These are phyloP conservation scores for Triops cancriformis DNA, from an alignment of 1,140 invertebrate genomes.

Conservation along the genomic window DNA sequence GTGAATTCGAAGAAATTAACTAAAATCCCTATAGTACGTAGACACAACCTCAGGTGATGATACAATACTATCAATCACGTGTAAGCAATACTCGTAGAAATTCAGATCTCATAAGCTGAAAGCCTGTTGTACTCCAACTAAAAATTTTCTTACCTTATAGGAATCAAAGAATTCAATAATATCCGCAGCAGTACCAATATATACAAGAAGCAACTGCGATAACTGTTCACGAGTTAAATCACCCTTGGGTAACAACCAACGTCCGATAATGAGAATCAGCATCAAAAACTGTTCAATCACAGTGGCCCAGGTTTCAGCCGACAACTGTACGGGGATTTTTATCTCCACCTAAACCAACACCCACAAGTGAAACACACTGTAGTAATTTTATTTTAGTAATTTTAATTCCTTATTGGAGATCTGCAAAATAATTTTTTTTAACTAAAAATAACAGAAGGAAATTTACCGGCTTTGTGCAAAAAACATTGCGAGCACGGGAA, in stretches of 20 bases:
- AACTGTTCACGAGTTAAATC: conserved; percentile 81
- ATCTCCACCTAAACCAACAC: conserved; percentile 28
- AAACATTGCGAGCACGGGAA: no score
- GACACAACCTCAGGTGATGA: no score
- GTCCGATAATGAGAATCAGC: conserved; percentile 73
- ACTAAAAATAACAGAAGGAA: no score
- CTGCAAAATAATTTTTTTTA: no score
- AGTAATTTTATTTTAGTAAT: not conserved
- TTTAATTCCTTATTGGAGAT: no score
- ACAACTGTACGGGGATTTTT: conserved; percentile 32
- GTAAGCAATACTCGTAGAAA: not conserved
- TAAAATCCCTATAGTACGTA: no score
- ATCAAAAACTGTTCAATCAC: conserved; percentile 82
- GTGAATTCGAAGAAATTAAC: no score
- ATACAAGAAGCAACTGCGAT: conserved; percentile 76
- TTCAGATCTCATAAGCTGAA: no score
- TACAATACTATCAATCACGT: not conserved
- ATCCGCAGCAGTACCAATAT: conserved; percentile 73
- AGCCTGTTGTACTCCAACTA: no score
- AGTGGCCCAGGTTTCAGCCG: conserved; percentile 68
- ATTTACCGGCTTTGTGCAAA: no score
- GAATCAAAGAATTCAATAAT: conserved; percentile 95
- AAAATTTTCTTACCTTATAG: conserved; percentile 52
- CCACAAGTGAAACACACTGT: not conserved
- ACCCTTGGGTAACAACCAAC: conserved; percentile 82